These are phyloP conservation scores for Pimephales promelas DNA, from an alignment of 2,113 vertebrate genomes.

Conservation along the genomic window DNA sequence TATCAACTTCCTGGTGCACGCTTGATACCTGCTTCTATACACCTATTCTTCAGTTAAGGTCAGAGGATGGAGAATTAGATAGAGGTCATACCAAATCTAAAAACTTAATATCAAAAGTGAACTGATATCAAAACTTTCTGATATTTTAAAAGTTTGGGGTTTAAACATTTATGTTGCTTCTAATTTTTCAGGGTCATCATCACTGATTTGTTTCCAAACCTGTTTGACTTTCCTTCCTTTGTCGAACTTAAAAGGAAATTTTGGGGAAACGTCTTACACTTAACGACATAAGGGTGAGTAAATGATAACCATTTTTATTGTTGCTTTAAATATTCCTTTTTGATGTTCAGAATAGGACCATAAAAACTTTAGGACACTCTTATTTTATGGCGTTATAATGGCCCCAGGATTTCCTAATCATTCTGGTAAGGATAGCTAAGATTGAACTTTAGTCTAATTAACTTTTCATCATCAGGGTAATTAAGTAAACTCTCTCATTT, in stretches of 20 bases:
- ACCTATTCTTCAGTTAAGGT: constrained; percentile 14
- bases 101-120: background rate
- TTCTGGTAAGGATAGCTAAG: background rate
- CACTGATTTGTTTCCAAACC: background rate
- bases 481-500: constrained; percentile 20
- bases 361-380: background rate
- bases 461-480: constrained; percentile 15
- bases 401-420: background rate
- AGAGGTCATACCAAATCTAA: background rate
- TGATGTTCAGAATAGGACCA: background rate
- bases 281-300: background rate
- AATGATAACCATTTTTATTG: background rate
- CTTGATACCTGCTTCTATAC: constrained; percentile 53
- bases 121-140: background rate
- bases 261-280: background rate
- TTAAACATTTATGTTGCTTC: background rate
- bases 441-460: background rate
- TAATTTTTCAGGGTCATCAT: background rate
- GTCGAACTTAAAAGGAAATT: background rate
- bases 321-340: background rate
- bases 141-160: background rate
- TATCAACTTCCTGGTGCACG: constrained; percentile 66
- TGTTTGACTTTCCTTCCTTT: background rate
- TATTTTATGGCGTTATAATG: background rate
- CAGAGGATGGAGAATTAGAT: background rate